These are phyloP conservation scores for Ichneumoninae sp. DNA, from an alignment of 2,888 invertebrate species.

Conservation along the genomic window DNA sequence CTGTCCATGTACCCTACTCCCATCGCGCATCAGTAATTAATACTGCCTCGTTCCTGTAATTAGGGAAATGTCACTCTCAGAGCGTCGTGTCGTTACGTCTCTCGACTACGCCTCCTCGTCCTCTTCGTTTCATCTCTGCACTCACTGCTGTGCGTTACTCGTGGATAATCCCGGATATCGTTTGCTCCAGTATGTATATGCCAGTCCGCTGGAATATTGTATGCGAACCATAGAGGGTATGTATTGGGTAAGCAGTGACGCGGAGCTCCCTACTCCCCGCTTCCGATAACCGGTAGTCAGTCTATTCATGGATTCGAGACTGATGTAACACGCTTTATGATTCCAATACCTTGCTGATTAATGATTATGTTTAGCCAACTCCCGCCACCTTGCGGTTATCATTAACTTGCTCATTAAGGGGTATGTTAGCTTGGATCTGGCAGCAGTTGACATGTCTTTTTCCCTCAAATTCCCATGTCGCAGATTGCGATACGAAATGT, in stretches of 20 bases:
- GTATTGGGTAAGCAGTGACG: slow-evolving; percentile 22
- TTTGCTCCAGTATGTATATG: slow-evolving; percentile 22
- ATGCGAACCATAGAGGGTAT: slow-evolving; percentile 15
- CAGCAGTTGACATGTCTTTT: no score
- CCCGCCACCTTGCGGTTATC: background rate
- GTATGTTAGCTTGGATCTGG: background rate
- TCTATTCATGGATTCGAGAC: slow-evolving; percentile 25
- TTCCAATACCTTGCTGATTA: slow-evolving; percentile 26
- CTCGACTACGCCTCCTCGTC: slow-evolving; percentile 17
- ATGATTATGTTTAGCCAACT: background rate
- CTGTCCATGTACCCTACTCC: background rate
- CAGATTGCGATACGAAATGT: background rate
- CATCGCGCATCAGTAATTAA: slow-evolving; percentile 36
- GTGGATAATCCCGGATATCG: slow-evolving; percentile 47
- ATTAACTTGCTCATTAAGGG: slow-evolving; percentile 1
- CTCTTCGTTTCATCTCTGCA: slow-evolving; percentile 35
- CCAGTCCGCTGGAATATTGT: slow-evolving; percentile 34
- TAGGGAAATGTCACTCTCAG: slow-evolving; percentile 34
- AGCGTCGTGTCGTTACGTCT: slow-evolving; percentile 27
- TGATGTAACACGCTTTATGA: slow-evolving; percentile 20
- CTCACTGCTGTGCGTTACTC: slow-evolving; percentile 10
- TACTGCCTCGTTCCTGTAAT: slow-evolving; percentile 24
- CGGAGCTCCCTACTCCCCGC: background rate
- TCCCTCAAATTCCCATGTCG: background rate
- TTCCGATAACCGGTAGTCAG: slow-evolving; percentile 2